Conservation (phyloP, 2,797 vertebrate species). For the Argya squamiceps region DNA sequence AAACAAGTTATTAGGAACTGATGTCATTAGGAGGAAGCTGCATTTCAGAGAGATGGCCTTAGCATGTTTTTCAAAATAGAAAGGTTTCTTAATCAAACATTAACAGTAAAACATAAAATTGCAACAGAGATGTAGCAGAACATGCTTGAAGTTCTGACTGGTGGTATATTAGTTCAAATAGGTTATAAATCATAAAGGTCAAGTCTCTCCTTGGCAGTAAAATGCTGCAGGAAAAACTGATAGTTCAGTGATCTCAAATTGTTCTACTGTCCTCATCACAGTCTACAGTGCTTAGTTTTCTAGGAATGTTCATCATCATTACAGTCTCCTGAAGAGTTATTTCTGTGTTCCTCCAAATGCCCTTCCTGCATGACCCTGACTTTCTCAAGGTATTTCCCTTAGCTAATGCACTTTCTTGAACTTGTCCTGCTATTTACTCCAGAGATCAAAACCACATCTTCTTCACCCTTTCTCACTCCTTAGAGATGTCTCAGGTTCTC, state of each 20-base stretch:
- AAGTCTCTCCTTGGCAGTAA: neutral
- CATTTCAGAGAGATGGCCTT: neutral
- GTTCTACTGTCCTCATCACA: neutral
- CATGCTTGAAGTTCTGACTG: neutral
- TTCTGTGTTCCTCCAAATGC: neutral
- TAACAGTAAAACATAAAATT: neutral
- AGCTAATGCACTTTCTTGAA: neutral
- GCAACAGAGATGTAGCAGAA: neutral
- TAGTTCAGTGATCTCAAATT: neutral
- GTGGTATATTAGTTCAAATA: neutral
- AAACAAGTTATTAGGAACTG: neutral
- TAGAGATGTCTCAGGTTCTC: neutral
- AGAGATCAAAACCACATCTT: neutral
- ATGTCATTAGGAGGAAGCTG: neutral
- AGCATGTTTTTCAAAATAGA: neutral
- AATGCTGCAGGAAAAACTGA: neutral
- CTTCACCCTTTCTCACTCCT: neutral
- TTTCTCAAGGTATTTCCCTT: neutral
- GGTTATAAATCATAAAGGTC: neutral
- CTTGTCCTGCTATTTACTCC: neutral
- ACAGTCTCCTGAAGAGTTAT: neutral
- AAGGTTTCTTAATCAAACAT: neutral
- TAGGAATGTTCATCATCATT: neutral
- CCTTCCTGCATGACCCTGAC: neutral
- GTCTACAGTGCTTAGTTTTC: neutral